A percentile compares a stretch with the other conserved stretches of the same genome.
These are phyloP conservation scores for Microhierax caerulescens DNA, from an alignment of 2,797 vertebrate species.

Conservation along the genomic window DNA sequence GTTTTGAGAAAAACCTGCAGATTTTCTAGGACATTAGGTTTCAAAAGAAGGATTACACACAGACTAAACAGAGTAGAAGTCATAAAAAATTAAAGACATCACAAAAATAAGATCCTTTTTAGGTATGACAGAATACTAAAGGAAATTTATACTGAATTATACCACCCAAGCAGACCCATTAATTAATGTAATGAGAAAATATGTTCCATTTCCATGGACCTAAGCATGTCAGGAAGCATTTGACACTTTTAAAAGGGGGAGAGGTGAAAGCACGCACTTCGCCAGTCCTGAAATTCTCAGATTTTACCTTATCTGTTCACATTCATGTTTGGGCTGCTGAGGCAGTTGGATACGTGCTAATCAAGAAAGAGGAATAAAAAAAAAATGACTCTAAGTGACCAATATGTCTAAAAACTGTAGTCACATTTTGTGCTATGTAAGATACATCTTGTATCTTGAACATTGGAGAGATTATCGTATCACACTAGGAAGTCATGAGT, in stretches of 20 bases:
- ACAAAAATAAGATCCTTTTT: slow-evolving; percentile 80
- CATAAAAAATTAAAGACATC: slow-evolving; percentile 82
- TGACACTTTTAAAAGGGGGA: slow-evolving; percentile 71
- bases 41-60: slow-evolving; percentile 80
- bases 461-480: not conserved
- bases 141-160: slow-evolving; percentile 79
- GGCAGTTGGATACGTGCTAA: not conserved
- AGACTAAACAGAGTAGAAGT: slow-evolving; percentile 83
- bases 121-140: slow-evolving; percentile 79
- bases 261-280: not conserved
- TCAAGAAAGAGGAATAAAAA: not conserved
- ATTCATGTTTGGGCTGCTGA: slow-evolving; percentile 28
- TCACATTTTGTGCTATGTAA: not conserved
- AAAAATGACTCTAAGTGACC: not conserved
- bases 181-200: slow-evolving; percentile 82
- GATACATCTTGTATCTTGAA: not conserved
- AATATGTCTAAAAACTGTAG: not conserved
- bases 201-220: slow-evolving; percentile 77
- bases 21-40: slow-evolving; percentile 80
- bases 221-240: slow-evolving; percentile 70
- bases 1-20: slow-evolving; percentile 78
- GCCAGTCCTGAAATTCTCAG: slow-evolving; percentile 41
- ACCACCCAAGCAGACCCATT: slow-evolving; percentile 80
- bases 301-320: slow-evolving; percentile 55
- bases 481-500: not conserved